These are phyloP conservation scores for Smithornis capensis DNA, from an alignment of 2,113 vertebrate genomes.

Conservation along the genomic window DNA sequence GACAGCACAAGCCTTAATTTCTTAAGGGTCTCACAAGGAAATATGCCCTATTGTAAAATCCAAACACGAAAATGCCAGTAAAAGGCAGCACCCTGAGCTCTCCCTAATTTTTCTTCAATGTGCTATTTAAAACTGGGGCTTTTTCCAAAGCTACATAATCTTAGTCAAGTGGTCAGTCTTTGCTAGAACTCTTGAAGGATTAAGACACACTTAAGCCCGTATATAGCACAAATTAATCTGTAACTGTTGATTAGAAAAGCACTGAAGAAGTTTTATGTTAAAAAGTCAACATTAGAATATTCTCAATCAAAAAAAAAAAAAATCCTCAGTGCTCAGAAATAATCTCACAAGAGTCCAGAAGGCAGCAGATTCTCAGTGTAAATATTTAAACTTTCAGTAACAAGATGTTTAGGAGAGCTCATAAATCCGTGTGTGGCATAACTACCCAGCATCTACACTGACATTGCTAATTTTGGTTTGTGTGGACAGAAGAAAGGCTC, in stretches of 20 bases:
- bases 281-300: neutral
- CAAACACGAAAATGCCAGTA: too few relatives aligned
- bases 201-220: neutral
- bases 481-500: neutral
- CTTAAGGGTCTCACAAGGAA: neutral
- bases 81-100: neutral
- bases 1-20: neutral
- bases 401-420: slow-evolving; percentile 22
- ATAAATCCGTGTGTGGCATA: slow-evolving; percentile 27
- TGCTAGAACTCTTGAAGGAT: neutral
- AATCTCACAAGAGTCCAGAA: neutral
- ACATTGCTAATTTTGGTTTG: slow-evolving; percentile 23
- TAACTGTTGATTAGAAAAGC: neutral
- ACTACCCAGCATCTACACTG: neutral
- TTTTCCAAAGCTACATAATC: neutral
- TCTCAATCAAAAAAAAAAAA: neutral
- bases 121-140: neutral
- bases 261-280: neutral
- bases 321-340: neutral
- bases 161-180: neutral
- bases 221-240: neutral
- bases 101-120: neutral
- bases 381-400: slow-evolving; percentile 61
- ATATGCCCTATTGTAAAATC: neutral
- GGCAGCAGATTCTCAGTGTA: slow-evolving; percentile 17